These are phyloP conservation scores for Troilus luridus DNA, from an alignment of 2,888 invertebrate genomes.

Conservation along the genomic window DNA sequence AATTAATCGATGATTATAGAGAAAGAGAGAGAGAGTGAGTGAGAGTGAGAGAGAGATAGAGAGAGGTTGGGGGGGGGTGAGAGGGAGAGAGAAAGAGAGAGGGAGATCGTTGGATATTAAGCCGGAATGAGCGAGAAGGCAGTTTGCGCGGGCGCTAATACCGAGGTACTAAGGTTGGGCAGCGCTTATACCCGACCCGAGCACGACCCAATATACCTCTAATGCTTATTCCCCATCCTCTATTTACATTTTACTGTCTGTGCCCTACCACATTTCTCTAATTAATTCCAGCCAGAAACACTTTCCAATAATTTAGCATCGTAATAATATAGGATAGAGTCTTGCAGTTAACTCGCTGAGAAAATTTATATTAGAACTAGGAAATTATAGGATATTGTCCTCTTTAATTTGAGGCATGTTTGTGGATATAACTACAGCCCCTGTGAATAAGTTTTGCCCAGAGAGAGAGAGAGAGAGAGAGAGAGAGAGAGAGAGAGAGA, in stretches of 20 bases:
- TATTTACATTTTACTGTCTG: slow-evolving; percentile 14
- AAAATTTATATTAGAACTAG: too few species aligned
- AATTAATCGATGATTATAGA: neutral
- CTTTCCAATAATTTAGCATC: neutral
- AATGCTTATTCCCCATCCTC: neutral
- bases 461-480: too few species aligned
- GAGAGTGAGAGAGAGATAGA: neutral
- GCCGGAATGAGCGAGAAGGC: neutral
- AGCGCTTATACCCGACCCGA: neutral
- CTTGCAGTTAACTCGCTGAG: too few species aligned
- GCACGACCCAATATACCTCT: slow-evolving; percentile 21
- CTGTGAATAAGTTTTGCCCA: too few species aligned
- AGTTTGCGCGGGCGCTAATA: slow-evolving; percentile 8
- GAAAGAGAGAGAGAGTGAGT: neutral
- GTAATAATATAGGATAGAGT: too few species aligned
- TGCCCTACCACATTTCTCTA: neutral
- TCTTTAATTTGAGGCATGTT: too few species aligned
- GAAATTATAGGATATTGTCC: too few species aligned
- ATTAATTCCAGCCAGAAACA: neutral
- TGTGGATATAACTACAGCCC: too few species aligned
- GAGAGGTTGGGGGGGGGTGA: too few species aligned
- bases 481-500: too few species aligned
- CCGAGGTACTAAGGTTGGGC: neutral
- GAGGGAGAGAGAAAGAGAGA: neutral
- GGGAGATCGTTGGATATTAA: neutral